Evolutionary conservation across 2,888 invertebrate genomes (phyloP), one percentile per base, ranked within the genome.

Genomic region (Plemyria rubiginata): DNA sequence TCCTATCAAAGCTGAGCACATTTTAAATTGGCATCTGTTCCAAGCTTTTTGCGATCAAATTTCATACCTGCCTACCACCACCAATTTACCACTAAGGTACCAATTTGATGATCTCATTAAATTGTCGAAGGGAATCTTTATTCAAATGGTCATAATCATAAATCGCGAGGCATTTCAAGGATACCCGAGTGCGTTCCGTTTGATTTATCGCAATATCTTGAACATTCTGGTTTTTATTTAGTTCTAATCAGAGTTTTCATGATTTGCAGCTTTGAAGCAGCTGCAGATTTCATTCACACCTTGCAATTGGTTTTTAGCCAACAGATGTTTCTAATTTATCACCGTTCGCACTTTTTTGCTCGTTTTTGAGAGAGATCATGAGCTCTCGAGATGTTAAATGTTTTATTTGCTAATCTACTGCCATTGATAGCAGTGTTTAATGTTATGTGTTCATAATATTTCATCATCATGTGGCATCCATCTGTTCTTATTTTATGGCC

Each of bases 71-170:
- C 56, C 68, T 68, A 60, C 56, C 68, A n/a, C n/a, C n/a, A n/a
- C n/a, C n/a, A n/a, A n/a, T n/a, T n/a, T n/a, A n/a, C n/a, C n/a
- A n/a, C n/a, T n/a, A n/a, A n/a, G n/a, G n/a, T 66, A 65, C 64
- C 62, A 67, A 72, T 71, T 72, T 71, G 76, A 77, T 78, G 78
- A 78, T 73, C 75, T 78, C 78, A 78, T 72, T 66, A 64, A 74
- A 72, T 74, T 76, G 67, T 72, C 64, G 71, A 73, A 71, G 70
- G 67, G 69, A 70, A 72, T 68, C 69, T 68, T 62, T 65, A 69
- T 72, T 59, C 65, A 58, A 68, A 70, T 70, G 46, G 58, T 64
- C 65, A 62, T 64, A 63, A 60, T 60, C 60, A 65, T 68, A 64
- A 70, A 64, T 70, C 60, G 36, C 32, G 41, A 48, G 32, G 49